phyloP scores from a whole-genome alignment of 2,888 invertebrate genomes.

The Xanthia icteritia region DNA sequence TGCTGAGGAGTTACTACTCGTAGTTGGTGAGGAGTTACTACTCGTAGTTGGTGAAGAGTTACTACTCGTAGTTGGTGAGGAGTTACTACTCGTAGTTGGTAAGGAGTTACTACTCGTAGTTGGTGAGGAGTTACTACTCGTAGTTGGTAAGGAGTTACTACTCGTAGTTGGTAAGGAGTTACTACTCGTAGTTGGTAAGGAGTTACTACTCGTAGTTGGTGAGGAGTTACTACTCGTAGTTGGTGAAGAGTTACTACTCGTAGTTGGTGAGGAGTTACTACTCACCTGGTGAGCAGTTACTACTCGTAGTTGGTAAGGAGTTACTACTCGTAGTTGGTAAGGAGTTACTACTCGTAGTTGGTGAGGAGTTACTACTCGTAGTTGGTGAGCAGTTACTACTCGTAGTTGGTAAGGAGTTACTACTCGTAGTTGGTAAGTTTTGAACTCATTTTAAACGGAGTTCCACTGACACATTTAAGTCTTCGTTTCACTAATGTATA shows the following conservation, averaged over 20 bases:
- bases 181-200: background rate
- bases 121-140: too few species aligned
- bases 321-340: background rate
- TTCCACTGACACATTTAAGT: background rate
- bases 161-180: background rate
- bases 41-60: background rate
- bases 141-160: too few species aligned
- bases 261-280: background rate
- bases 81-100: too few species aligned
- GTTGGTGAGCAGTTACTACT: too few species aligned
- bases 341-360: background rate
- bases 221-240: background rate
- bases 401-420: too few species aligned
- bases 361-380: background rate
- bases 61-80: background rate
- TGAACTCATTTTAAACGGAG: slow-evolving; percentile 1
- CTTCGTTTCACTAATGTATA: slow-evolving; percentile 14
- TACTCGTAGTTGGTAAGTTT: slow-evolving; percentile 17
- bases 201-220: background rate
- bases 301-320: background rate
- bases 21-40: background rate
- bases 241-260: background rate
- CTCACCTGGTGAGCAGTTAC: too few species aligned
- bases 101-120: slow-evolving; percentile 3
- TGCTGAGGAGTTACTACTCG: background rate